Conservation (phyloP, 2,113 vertebrate species). For the Galbula dea region DNA sequence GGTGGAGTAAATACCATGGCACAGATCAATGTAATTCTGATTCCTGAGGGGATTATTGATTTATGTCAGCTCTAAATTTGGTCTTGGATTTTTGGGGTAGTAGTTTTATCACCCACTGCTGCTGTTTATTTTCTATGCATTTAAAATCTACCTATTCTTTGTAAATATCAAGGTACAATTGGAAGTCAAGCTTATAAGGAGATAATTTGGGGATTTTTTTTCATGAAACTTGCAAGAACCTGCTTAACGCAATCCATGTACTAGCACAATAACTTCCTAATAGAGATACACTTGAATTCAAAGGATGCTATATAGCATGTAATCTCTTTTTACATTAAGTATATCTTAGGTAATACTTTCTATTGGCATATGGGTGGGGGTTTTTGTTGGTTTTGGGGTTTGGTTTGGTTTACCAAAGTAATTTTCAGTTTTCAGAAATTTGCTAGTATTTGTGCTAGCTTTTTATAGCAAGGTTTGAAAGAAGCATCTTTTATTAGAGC, state of each 20-base stretch:
- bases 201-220: not conserved
- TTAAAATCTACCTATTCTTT: not conserved
- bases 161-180: not conserved
- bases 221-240: not conserved
- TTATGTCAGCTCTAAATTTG: not conserved
- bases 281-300: conserved; percentile 42
- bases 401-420: not conserved
- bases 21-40: not conserved
- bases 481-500: conserved; percentile 9
- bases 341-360: conserved; percentile 31
- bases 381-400: not conserved
- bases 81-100: not conserved
- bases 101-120: not conserved
- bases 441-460: not conserved
- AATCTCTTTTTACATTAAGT: conserved; percentile 42
- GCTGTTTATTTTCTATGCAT: not conserved
- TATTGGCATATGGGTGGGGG: not conserved
- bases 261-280: conserved; percentile 33
- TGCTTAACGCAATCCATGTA: not conserved
- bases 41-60: not conserved
- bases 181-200: conserved; percentile 22
- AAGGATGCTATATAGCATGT: conserved; percentile 18
- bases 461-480: not conserved
- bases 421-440: conserved; percentile 31
- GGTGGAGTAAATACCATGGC: not conserved